phyloP scores from a whole-genome alignment of 1,140 invertebrate genomes.

The Pseudachorutes palmiensis region DNA sequence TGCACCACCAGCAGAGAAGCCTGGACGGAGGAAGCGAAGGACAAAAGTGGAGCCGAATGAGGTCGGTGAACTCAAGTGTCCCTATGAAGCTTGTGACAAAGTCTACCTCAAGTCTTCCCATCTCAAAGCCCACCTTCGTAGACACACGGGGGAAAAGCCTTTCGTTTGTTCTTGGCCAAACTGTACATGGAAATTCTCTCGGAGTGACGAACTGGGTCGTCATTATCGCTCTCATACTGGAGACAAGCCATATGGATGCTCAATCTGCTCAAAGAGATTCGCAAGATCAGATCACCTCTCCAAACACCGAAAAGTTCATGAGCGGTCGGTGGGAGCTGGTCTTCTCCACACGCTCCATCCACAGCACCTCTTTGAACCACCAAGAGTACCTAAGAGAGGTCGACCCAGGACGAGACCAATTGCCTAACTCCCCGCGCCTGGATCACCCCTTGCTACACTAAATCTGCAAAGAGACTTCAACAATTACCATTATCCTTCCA shows the following conservation, averaged over 20 bases:
- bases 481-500: too few species aligned
- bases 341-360: not conserved
- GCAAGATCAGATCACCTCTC: slow-evolving; percentile 81
- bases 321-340: slow-evolving; percentile 13
- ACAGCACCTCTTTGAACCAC: not conserved
- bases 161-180: slow-evolving; percentile 82
- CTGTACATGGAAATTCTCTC: slow-evolving; percentile 88
- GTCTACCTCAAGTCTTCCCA: slow-evolving; percentile 88
- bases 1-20: not conserved
- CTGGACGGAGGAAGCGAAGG: not conserved
- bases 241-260: slow-evolving; percentile 76
- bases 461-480: too few species aligned
- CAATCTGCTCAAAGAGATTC: slow-evolving; percentile 74
- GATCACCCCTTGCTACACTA: too few species aligned
- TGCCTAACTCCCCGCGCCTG: too few species aligned
- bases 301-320: slow-evolving; percentile 78
- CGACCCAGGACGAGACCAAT: slow-evolving; percentile 11
- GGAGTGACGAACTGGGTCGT: slow-evolving; percentile 77
- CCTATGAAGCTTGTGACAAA: slow-evolving; percentile 47
- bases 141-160: slow-evolving; percentile 91
- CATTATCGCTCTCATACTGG: slow-evolving; percentile 73
- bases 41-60: not conserved
- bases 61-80: slow-evolving; percentile 21
- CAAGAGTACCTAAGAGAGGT: slow-evolving; percentile 16
- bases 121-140: slow-evolving; percentile 81